A percentile compares a stretch with the other conserved stretches of the same genome.
phyloP scores from a whole-genome alignment of 2,113 vertebrate genomes.

The Vimba vimba region DNA sequence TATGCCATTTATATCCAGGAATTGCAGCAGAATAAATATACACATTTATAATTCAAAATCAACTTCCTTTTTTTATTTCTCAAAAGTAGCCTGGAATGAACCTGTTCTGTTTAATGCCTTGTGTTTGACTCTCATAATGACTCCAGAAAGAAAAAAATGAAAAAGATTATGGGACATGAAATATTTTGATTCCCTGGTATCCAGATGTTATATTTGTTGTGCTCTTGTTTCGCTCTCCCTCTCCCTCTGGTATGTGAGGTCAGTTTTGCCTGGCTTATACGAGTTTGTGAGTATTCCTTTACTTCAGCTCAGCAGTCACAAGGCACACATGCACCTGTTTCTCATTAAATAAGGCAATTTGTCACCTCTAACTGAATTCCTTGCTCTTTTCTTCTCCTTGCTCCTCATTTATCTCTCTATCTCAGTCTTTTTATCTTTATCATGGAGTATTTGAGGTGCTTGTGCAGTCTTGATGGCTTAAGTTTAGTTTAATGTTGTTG shows the following conservation, averaged over 20 bases:
- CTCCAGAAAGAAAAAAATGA: not conserved
- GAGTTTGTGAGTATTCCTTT: conserved; percentile 2
- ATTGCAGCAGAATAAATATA: not conserved
- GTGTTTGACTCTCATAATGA: not conserved
- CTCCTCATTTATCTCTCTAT: conserved; percentile 22
- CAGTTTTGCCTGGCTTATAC: conserved; percentile 62
- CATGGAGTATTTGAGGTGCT: not conserved
- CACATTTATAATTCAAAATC: not conserved
- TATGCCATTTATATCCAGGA: not conserved
- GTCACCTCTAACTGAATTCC: conserved; percentile 41
- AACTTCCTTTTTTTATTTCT: not conserved
- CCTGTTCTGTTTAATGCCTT: not conserved
- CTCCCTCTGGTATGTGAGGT: conserved; percentile 63
- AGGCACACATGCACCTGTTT: conserved; percentile 46
- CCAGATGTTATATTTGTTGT: conserved; percentile 33
- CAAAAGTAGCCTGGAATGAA: not conserved
- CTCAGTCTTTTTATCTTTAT: not conserved
- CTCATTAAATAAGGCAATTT: conserved; percentile 47
- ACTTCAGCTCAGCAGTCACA: conserved; percentile 20
- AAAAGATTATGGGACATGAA: not conserved
- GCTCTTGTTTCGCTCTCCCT: not conserved
- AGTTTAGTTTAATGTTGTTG: not conserved
- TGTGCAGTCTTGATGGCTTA: not conserved
- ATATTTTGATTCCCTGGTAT: conserved; percentile 29
- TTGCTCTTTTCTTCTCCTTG: conserved; percentile 1